phyloP scores from a whole-genome alignment of 2,888 invertebrate species.

The Synergus japonicus region DNA sequence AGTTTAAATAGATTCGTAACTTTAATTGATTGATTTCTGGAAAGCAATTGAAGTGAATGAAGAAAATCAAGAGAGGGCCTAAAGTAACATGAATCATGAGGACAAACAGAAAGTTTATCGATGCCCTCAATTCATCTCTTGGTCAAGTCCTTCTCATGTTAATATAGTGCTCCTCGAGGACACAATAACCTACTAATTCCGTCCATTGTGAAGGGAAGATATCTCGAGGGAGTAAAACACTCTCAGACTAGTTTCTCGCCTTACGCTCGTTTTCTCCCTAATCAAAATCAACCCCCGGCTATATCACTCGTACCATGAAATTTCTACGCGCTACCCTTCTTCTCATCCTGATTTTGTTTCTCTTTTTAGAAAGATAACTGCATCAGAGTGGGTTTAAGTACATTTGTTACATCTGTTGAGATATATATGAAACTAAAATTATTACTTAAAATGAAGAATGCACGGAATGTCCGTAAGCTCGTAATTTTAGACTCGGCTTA shows the following conservation, averaged over 20 bases:
- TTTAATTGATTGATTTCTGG: neutral
- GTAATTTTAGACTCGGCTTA: too few relatives aligned
- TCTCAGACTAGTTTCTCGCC: conserved; percentile 57
- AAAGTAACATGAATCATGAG: neutral
- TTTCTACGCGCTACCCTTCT: neutral
- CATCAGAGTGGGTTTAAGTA: neutral
- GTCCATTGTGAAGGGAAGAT: conserved; percentile 55
- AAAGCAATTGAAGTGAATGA: neutral
- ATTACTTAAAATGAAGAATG: neutral
- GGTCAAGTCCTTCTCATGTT: conserved; percentile 50
- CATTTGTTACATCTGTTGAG: neutral
- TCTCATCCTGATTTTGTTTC: neutral
- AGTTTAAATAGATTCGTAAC: neutral
- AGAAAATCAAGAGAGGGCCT: neutral
- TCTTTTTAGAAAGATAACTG: neutral
- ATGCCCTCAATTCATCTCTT: conserved; percentile 15
- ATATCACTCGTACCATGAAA: conserved; percentile 23
- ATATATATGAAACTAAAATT: neutral
- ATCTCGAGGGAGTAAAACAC: conserved; percentile 52
- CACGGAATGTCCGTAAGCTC: too few relatives aligned
- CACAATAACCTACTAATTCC: conserved; percentile 59
- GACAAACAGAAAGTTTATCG: neutral
- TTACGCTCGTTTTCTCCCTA: conserved; percentile 58
- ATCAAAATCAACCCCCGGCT: conserved; percentile 57
- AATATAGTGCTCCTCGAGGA: conserved; percentile 52